phyloP scores from a whole-genome alignment of 2,888 invertebrate genomes.

The Zygaena filipendulae region DNA sequence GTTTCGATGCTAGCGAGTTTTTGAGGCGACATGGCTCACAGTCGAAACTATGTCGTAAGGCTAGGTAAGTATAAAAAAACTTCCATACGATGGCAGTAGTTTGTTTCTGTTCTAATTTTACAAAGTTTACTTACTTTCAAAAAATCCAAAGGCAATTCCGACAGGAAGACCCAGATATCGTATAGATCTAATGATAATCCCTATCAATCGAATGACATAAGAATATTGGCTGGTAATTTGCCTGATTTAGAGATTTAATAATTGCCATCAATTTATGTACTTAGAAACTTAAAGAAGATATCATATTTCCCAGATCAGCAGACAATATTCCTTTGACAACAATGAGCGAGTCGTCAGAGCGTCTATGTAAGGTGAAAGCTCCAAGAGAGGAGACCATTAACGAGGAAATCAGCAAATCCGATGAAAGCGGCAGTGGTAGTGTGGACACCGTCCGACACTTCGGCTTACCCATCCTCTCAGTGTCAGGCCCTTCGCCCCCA shows the following conservation, averaged over 20 bases:
- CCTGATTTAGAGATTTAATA: no score
- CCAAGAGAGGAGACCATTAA: conserved; percentile 55
- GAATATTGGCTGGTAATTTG: no score
- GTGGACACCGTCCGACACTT: conserved; percentile 71
- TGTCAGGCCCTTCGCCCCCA: conserved; percentile 83
- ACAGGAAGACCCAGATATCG: no score
- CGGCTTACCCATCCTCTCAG: conserved; percentile 79
- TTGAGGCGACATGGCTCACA: conserved; percentile 82
- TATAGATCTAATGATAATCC: no score
- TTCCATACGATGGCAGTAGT: no score
- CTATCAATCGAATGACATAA: no score
- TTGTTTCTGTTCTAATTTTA: background rate
- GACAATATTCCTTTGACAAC: conserved; percentile 59
- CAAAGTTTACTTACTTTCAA: background rate
- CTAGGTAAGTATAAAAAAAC: conserved; percentile 72
- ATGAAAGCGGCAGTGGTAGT: conserved; percentile 49
- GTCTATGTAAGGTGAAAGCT: conserved; percentile 51
- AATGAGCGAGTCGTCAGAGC: conserved; percentile 61
- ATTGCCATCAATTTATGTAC: no score
- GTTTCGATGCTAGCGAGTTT: conserved; percentile 84
- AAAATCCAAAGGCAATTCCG: no score
- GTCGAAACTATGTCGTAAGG: conserved; percentile 82
- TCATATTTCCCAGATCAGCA: conserved; percentile 44
- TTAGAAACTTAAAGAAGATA: background rate
- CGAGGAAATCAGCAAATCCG: conserved; percentile 54